Evolutionary conservation across 2,797 vertebrate genomes (phyloP), one percentile per base, ranked within the genome.

Genomic region (Acipenser ruthenus): DNA sequence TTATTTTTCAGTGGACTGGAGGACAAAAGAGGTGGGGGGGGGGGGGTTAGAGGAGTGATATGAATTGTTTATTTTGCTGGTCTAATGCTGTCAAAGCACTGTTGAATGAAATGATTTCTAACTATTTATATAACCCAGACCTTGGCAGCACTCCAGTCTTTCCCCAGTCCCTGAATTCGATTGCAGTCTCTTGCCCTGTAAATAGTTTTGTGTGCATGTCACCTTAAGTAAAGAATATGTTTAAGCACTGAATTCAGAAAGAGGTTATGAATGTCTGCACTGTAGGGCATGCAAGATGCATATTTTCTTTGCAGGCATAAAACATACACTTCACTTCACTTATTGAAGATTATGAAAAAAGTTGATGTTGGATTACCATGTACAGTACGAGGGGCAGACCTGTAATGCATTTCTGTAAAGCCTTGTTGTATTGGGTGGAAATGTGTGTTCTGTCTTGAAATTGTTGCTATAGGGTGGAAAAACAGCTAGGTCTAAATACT

Each of bases 111-210:
- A 75, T 74, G 77, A 83, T 81, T 82, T 74, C 10, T 72, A 80
- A 79, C 80, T 86, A 82, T 85, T 88, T 83, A 85, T 88, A 77
- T 51, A 88, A 78, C 82, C 80, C 78, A 83, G 83, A 84, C 82
- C 80, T 81, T 84, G 83, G 76, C 84, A 86, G 82, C 75, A 78
- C 75, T 85, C 71, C 85, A 82, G 86, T 85, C 83, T 87, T 79
- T 82, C 83, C 74, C 80, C 84, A 79, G 79, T 84, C 81, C 79
- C 73, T 73, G 77, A 78, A 78, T 88, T 82, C 86, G 84, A 86
- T 83, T 86, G 81, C 73, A 65, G 87, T 83, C 60, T 62, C 84
- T 86, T 83, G 80, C 84, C 83, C 82, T 84, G 82, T 79, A 85
- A 82, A 88, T 78, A 87, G 85, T 83, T 83, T 84, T 72, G 59